These are phyloP conservation scores for Tinamus major DNA, from an alignment of 2,797 vertebrate genomes.

Conservation along the genomic window DNA sequence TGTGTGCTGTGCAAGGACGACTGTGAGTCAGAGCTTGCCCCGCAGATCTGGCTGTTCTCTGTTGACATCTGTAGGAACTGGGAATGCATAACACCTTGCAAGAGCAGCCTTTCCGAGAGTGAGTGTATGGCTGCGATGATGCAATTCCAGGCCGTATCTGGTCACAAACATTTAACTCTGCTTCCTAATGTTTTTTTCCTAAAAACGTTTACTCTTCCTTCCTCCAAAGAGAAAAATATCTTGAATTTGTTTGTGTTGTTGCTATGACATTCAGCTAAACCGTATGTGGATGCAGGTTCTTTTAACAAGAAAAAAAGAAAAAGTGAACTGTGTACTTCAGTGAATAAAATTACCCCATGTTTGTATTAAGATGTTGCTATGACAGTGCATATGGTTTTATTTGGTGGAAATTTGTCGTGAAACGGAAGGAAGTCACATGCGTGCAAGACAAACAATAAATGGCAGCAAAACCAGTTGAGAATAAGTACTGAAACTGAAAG, in stretches of 20 bases:
- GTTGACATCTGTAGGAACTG: conserved; percentile 31
- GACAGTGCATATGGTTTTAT: conserved; percentile 81
- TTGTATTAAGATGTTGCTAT: conserved; percentile 82
- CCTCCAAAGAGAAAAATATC: conserved; percentile 52
- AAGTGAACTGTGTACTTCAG: conserved; percentile 65
- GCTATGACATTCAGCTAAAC: conserved; percentile 76
- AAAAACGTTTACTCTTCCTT: conserved; percentile 60
- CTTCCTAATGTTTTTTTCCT: conserved; percentile 61
- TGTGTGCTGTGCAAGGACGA: fast-evolving
- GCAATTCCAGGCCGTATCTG: conserved; percentile 38
- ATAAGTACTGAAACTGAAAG: conserved; percentile 60
- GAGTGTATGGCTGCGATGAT: neutral
- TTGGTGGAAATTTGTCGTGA: conserved; percentile 74
- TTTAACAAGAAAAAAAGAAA: conserved; percentile 64
- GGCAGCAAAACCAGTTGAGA: conserved; percentile 30
- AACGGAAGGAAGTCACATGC: conserved; percentile 66
- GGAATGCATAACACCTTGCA: neutral
- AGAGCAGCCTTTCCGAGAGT: neutral
- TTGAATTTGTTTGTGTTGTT: conserved; percentile 77
- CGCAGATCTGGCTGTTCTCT: neutral
- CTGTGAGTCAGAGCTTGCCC: neutral
- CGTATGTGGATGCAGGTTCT: conserved; percentile 76
- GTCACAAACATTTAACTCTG: conserved; percentile 65
- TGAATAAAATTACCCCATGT: conserved; percentile 74
- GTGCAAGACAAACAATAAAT: conserved; percentile 68